Percentiles rank a stretch among this genome's conserved stretches.
These are phyloP conservation scores for Bombycilla garrulus DNA, from an alignment of 2,113 vertebrate species.

Conservation along the genomic window DNA sequence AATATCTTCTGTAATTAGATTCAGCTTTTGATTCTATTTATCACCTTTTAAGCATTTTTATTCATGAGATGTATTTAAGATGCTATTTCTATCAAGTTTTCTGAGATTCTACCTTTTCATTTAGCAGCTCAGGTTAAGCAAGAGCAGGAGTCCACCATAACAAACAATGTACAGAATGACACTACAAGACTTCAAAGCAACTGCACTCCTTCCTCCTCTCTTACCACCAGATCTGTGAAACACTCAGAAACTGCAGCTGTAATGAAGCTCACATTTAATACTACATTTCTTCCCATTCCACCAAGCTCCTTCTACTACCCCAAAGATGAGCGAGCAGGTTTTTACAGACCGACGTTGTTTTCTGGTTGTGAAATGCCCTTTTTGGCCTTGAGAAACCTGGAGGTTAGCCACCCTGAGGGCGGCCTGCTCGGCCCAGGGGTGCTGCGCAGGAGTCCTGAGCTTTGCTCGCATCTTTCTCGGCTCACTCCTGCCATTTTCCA, in stretches of 20 bases:
- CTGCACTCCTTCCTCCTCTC: not conserved
- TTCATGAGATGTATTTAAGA: not conserved
- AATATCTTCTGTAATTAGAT: not conserved
- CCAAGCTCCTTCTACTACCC: not conserved
- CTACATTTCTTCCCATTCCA: not conserved
- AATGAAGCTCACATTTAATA: not conserved
- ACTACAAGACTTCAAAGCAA: not conserved
- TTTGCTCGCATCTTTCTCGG: fast-evolving
- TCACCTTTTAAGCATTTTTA: not conserved
- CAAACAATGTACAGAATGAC: not conserved
- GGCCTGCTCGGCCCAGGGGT: not conserved
- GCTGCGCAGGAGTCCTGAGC: not conserved
- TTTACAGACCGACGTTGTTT: not conserved
- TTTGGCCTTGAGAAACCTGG: not conserved
- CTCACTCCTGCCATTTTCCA: not conserved
- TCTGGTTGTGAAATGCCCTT: not conserved
- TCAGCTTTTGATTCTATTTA: not conserved
- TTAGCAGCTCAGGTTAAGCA: not conserved
- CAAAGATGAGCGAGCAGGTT: not conserved
- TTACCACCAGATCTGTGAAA: not conserved
- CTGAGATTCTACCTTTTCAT: fast-evolving
- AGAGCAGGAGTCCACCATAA: not conserved
- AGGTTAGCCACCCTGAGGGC: fast-evolving
- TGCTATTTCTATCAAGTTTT: not conserved
- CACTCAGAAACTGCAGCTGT: not conserved